phyloP scores from a whole-genome alignment of 2,113 vertebrate species.

The Spizaetus ornatus region DNA sequence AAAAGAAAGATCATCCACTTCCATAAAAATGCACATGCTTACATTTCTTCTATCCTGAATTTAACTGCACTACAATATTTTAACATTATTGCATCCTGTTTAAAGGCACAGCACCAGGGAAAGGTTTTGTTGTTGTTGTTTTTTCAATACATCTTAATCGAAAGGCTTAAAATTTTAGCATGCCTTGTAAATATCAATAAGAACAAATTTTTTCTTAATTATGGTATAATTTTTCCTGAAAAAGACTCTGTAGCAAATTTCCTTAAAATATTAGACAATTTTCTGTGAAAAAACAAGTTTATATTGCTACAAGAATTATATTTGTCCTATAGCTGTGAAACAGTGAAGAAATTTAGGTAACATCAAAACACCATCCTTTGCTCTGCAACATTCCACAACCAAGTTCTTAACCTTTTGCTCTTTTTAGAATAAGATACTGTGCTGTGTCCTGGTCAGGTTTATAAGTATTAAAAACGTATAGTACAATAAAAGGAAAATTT shows the following conservation, averaged over 20 bases:
- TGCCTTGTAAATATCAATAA: background rate
- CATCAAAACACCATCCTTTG: background rate
- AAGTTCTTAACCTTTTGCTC: background rate
- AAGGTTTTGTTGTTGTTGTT: background rate
- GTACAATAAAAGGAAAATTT: background rate
- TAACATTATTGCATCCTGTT: background rate
- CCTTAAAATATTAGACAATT: background rate
- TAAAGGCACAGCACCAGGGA: background rate
- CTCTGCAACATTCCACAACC: background rate
- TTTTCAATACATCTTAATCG: background rate
- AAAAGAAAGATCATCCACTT: background rate
- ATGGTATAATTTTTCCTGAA: background rate
- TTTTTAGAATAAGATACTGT: background rate
- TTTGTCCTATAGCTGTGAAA: background rate
- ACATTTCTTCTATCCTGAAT: background rate
- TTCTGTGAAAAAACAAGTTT: slow-evolving; percentile 6
- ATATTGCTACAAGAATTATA: background rate
- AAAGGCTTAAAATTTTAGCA: background rate
- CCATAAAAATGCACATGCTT: background rate
- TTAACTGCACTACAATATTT: background rate
- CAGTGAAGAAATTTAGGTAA: background rate
- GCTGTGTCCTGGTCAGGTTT: background rate
- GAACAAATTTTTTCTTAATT: background rate
- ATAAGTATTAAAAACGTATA: background rate
- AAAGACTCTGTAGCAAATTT: background rate